Evolutionary conservation across 2,888 invertebrate species (phyloP).

Genomic region (Xanthostigma xanthostigma): DNA sequence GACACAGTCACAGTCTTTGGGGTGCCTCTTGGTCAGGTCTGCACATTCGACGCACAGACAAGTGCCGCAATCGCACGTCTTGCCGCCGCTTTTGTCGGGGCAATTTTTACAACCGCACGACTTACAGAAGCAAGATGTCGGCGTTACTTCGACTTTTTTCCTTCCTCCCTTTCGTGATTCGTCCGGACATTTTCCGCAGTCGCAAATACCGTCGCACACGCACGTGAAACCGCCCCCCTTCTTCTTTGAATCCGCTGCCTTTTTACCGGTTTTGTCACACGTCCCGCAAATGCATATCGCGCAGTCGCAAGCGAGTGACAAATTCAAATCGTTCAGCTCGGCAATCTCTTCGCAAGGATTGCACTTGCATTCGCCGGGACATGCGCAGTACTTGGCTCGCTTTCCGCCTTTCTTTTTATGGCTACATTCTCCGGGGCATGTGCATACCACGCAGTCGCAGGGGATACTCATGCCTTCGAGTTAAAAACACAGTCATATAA

Average conservation of each 20-base stretch:
- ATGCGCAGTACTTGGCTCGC: no score
- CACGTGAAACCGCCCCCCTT: neutral
- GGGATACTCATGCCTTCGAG: no score
- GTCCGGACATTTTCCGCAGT: neutral
- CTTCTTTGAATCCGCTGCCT: neutral
- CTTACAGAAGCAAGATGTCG: neutral
- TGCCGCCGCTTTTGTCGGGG: neutral
- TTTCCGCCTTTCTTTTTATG: no score
- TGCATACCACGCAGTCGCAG: no score
- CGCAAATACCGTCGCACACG: neutral
- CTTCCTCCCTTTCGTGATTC: neutral
- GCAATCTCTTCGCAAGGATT: no score
- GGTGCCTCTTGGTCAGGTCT: no score
- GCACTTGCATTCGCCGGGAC: no score
- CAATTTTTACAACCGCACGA: neutral
- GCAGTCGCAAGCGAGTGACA: no score
- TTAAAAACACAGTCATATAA: no score
- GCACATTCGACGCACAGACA: neutral
- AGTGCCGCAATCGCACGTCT: neutral
- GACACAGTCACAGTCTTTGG: neutral
- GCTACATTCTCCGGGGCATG: no score
- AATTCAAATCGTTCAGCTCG: no score
- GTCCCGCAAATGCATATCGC: no score
- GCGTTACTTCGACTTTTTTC: neutral
- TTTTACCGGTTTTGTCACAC: neutral